Conservation (phyloP, 2,797 vertebrate species). For the Erethizon dorsatum region DNA sequence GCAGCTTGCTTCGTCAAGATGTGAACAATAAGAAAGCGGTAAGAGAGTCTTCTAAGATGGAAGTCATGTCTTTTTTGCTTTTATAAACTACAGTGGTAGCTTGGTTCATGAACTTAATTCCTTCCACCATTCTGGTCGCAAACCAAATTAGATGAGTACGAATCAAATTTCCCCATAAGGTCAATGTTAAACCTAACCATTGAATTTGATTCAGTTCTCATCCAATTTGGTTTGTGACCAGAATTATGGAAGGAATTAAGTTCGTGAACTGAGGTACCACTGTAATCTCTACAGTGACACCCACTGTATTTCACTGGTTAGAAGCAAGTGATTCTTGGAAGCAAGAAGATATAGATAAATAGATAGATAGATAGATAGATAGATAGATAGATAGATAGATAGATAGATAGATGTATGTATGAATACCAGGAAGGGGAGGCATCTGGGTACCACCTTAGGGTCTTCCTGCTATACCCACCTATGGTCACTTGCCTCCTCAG, state of each 20-base stretch:
- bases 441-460: neutral
- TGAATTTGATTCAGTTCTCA: neutral
- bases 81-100: neutral
- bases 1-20: neutral
- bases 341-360: neutral
- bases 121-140: neutral
- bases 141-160: neutral
- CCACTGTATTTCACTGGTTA: neutral
- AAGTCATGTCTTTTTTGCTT: neutral
- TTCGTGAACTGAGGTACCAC: neutral
- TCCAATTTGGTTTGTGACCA: neutral
- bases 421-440: neutral
- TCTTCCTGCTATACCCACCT: neutral
- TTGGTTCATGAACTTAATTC: neutral
- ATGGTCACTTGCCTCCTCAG: neutral
- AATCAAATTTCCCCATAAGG: neutral
- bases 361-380: too few relatives aligned
- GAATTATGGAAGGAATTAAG: neutral
- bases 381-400: too few relatives aligned
- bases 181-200: neutral
- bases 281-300: neutral
- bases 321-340: conserved; percentile 16
- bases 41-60: neutral
- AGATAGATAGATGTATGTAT: neutral
- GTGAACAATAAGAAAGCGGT: neutral